Base-by-base conservation (phyloP, 30 jellyfish, hydroid and myxozoan genomes). In the Aurelia sp. region DNA sequence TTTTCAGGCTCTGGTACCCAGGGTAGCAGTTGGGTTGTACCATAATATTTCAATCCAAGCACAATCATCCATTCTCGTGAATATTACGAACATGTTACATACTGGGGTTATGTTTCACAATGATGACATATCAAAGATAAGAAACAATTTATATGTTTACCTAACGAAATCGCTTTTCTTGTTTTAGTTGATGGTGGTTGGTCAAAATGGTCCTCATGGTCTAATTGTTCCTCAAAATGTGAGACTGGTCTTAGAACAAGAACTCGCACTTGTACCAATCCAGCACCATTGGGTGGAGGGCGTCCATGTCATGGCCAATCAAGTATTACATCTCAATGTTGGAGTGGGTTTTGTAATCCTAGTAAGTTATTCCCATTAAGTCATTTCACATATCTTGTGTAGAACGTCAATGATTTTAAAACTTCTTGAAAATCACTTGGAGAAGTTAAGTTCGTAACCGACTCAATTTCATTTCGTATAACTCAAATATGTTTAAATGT, bases 321-420 rank as follows among this genome's bases (percentile, higher is more conserved):
- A 33, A 35, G 16, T 4, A 65, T 40, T 2, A 41, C 66, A 13
- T 38, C 67, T 17, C 81, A 41, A 17, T 71, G 81, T 41, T 71
- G 81, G 81, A 71, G 81, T 19, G 81, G 81, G 13, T 71, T 71
- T 41, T 71, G 81, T 38, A 71, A 33, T 71, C 81, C 81, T 9
- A 71, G 81, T 71, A 44, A 71, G 81, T 71, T 57, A 19, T 53
- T 67, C 1, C 13, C 27, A 38, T 38, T 38, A 5, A 38, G 50
- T 38, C 9, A 2, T 38, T 38, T 4, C 50, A 1, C 0, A 1
- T 38, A 38, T 27, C 33, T 27, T 27, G 2, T 27, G 33, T 27
- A 27, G 33, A 27, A 27, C 2, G 33, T 27, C 2, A 27, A 27
- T 27, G 33, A 27, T 27, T 27, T 27, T 1, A 27, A 27, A 27